Evolutionary conservation across 1,140 invertebrate genomes (phyloP).

Genomic region (Drosophila sechellia): DNA sequence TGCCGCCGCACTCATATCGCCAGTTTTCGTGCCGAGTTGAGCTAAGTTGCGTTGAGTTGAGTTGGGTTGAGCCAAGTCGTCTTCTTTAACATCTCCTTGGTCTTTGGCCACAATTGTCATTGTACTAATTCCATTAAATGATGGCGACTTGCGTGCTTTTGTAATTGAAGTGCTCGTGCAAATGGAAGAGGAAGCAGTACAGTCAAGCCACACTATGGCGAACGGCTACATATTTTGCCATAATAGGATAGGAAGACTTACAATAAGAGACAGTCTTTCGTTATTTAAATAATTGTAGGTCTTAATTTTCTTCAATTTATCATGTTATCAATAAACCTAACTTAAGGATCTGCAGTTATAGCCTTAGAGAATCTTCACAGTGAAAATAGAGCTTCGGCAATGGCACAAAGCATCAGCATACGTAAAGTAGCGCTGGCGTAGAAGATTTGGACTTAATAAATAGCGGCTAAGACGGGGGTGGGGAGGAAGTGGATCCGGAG

Average conservation of each 20-base stretch:
- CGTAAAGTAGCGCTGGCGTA: slow-evolving; percentile 6
- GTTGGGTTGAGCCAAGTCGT: slow-evolving; percentile 31
- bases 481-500: neutral
- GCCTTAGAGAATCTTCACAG: neutral
- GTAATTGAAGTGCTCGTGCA: slow-evolving; percentile 73
- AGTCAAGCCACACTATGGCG: slow-evolving; percentile 1
- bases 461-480: neutral
- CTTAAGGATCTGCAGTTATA: no score
- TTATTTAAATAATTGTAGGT: no score
- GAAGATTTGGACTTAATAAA: slow-evolving; percentile 19
- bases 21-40: slow-evolving; percentile 19
- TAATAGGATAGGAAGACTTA: no score
- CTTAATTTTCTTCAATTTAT: neutral
- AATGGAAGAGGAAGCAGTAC: slow-evolving; percentile 33
- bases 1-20: slow-evolving; percentile 40
- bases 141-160: slow-evolving; percentile 74
- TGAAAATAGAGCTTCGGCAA: slow-evolving; percentile 9
- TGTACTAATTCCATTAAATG: slow-evolving; percentile 82
- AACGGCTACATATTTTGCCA: no score
- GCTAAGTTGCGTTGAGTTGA: neutral
- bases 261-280: no score
- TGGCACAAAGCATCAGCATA: slow-evolving; percentile 24
- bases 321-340: neutral
- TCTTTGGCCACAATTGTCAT: slow-evolving; percentile 78
- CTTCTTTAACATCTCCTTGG: slow-evolving; percentile 63